Evolutionary conservation across 2,888 invertebrate genomes (phyloP).

Genomic region (Nemotelus pantherinus): DNA sequence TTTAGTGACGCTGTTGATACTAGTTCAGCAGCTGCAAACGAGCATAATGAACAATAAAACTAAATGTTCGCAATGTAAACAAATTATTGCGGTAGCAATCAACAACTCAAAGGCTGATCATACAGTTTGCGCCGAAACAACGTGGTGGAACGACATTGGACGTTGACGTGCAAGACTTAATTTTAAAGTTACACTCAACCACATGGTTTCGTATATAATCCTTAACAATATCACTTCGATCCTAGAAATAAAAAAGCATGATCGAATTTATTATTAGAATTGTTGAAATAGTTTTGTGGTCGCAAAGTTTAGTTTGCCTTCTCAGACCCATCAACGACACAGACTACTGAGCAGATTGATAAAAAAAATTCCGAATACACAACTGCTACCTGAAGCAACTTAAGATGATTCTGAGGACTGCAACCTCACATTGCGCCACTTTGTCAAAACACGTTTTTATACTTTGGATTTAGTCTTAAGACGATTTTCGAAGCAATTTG

Average conservation of each 20-base stretch:
- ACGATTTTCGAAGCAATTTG: constrained; percentile 35
- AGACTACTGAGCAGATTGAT: too few relatives aligned
- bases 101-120: neutral
- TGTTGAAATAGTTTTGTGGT: too few relatives aligned
- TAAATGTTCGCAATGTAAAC: constrained; percentile 43
- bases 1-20: constrained; percentile 37
- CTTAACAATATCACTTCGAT: too few relatives aligned
- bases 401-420: neutral
- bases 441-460: constrained; percentile 63
- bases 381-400: too few relatives aligned
- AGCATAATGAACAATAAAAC: constrained; percentile 40
- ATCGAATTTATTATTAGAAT: too few relatives aligned
- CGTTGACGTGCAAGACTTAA: too few relatives aligned
- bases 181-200: too few relatives aligned
- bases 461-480: constrained; percentile 57
- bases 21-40: constrained; percentile 30
- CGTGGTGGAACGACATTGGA: neutral
- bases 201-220: too few relatives aligned
- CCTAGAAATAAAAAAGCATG: too few relatives aligned
- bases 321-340: too few relatives aligned
- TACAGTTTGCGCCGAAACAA: neutral
- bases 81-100: constrained; percentile 35
- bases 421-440: constrained; percentile 46
- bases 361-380: too few relatives aligned
- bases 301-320: too few relatives aligned